Conservation (phyloP, 2,797 vertebrate species). For the Sparidentex hasta region DNA sequence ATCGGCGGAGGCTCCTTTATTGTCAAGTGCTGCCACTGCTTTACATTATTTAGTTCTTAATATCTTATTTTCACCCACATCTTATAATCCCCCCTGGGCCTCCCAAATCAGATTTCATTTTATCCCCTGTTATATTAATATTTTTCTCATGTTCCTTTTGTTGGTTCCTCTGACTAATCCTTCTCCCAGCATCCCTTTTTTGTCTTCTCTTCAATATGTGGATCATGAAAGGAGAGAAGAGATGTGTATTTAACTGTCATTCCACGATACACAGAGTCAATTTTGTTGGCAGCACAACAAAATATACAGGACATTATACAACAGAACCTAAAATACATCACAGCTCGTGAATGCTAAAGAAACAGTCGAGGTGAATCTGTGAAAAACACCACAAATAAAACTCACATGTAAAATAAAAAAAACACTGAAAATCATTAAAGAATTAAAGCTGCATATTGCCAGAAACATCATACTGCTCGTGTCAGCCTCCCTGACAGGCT, state of each 20-base stretch:
- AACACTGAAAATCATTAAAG: not conserved
- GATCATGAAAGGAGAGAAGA: not conserved
- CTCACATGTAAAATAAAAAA: not conserved
- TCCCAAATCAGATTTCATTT: constrained; percentile 10
- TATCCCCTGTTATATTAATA: not conserved
- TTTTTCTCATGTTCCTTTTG: not conserved
- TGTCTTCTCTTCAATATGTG: not conserved
- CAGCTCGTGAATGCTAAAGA: not conserved
- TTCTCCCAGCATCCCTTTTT: not conserved
- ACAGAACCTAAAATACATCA: not conserved
- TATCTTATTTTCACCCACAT: not conserved
- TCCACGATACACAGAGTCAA: not conserved
- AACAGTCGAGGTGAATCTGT: not conserved
- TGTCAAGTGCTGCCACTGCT: constrained; percentile 23
- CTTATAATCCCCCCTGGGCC: constrained; percentile 5
- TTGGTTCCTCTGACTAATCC: not conserved
- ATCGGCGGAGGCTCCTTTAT: not conserved
- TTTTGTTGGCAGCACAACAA: not conserved
- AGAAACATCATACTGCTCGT: too few species aligned
- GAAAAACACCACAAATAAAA: not conserved
- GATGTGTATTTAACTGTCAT: not conserved
- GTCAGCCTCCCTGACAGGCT: too few species aligned
- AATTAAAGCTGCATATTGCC: not conserved
- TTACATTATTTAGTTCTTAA: constrained; percentile 16
- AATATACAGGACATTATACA: not conserved